These are phyloP conservation scores for Dreissena rostriformis DNA, from an alignment of 1,140 invertebrate species.

Conservation along the genomic window DNA sequence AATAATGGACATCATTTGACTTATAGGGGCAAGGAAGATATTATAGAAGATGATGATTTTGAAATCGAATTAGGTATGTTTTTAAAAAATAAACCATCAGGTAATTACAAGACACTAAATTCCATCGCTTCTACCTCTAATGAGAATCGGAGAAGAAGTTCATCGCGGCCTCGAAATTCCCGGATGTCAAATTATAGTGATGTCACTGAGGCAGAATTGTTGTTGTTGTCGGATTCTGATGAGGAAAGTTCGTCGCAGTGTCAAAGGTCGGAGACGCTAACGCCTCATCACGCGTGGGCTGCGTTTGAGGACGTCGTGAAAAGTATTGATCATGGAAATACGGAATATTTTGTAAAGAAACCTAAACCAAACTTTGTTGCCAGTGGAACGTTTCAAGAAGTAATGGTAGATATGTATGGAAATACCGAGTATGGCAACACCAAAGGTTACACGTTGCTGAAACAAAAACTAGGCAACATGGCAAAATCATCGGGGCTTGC, in stretches of 20 bases:
- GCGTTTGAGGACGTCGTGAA: slow-evolving; percentile 64
- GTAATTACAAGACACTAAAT: too few relatives aligned
- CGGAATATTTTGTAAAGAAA: slow-evolving; percentile 46
- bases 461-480: slow-evolving; percentile 52
- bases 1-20: too few relatives aligned
- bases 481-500: slow-evolving; percentile 49
- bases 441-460: slow-evolving; percentile 30
- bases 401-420: slow-evolving; percentile 66
- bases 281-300: slow-evolving; percentile 55
- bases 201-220: background rate
- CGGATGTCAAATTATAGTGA: too few relatives aligned
- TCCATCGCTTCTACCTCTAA: too few relatives aligned
- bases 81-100: too few relatives aligned
- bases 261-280: background rate
- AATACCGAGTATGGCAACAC: slow-evolving; percentile 61
- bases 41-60: too few relatives aligned
- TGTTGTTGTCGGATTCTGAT: slow-evolving; percentile 28
- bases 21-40: too few relatives aligned
- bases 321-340: slow-evolving; percentile 55
- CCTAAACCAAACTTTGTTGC: slow-evolving; percentile 59
- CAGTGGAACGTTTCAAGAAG: slow-evolving; percentile 65
- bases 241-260: slow-evolving; percentile 3
- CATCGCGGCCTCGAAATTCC: too few relatives aligned
- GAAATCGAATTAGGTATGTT: too few relatives aligned
- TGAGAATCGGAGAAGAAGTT: too few relatives aligned